Evolutionary conservation across 2,888 invertebrate genomes (phyloP), one percentile per base, ranked within the genome.

Genomic region (Dexiosoma caninum): DNA sequence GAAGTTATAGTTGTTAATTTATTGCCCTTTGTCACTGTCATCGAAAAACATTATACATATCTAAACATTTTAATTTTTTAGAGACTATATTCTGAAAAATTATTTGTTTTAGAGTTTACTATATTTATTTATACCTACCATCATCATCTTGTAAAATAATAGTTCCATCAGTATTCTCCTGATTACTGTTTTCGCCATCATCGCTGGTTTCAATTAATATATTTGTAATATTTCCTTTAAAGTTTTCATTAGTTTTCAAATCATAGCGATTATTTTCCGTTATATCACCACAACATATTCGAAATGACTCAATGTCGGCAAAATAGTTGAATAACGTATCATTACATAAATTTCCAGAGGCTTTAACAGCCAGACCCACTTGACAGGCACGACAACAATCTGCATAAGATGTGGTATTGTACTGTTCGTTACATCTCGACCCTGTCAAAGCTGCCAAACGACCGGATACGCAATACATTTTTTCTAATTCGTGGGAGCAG

Each of bases 381-480:
- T 92, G 92, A 84, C 94, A 94, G 7, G 93, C 92, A 83, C 93
- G 92, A 84, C 94, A 94, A 84, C 94, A 94, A 84, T 92, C 91
- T 90, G 92, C 84, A 76, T 87, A 90, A 0, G 87, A 82, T 0
- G 87, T 85, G 5, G 84, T 78, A 81, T 87, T 88, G 8, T 77
- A 81, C 46, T 83, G 75, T 40, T 85, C 85, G 8, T 85, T 85
- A 19, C 90, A 90, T 2, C 88, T 86, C 2, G 86, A 84, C 0
- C 89, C 87, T 9, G 84, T 86, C 40, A 86, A 82, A 0, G 88
- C 90, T 2, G 87, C 89, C 44, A 85, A 81, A 0, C 89, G 87
- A 9, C 90, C 90, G 8, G 86, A 85, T 8, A 86, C 85, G 75
- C 90, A 90, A 67, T 87, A 86, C 57, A 87, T 85, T n/a, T 86